These are phyloP conservation scores for Nomada flava DNA, from an alignment of 2,888 invertebrate genomes.

Conservation along the genomic window DNA sequence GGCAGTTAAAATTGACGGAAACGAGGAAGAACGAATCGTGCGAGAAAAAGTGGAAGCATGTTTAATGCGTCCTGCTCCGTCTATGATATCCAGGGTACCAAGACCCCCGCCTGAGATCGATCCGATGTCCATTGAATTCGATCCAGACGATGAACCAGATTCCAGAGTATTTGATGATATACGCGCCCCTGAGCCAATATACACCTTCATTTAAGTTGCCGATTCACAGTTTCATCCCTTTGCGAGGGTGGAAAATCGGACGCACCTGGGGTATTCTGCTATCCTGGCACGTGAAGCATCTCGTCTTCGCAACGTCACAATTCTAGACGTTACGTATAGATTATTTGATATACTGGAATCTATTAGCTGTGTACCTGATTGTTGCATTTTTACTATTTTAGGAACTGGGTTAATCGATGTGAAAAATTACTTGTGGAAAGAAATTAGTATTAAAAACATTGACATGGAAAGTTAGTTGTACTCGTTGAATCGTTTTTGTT, in stretches of 20 bases:
- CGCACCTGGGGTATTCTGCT: constrained; percentile 60
- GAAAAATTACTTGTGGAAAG: background rate
- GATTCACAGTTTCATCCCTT: constrained; percentile 7
- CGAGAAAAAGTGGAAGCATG: constrained; percentile 73
- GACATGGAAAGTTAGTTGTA: no score
- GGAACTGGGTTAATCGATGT: background rate
- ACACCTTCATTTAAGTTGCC: constrained; percentile 42
- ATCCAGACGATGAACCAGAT: constrained; percentile 75
- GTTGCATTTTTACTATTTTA: background rate
- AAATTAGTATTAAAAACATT: background rate
- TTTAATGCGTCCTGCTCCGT: constrained; percentile 71
- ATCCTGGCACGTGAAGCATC: constrained; percentile 75
- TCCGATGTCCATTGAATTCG: constrained; percentile 73
- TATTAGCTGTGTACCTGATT: background rate
- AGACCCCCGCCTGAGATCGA: constrained; percentile 56
- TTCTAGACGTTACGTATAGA: constrained; percentile 45
- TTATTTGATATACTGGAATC: background rate
- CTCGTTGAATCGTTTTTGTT: no score
- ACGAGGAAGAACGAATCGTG: constrained; percentile 64
- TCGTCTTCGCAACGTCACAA: constrained; percentile 76
- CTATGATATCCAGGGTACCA: constrained; percentile 65
- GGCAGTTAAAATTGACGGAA: constrained; percentile 70
- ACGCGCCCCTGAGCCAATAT: constrained; percentile 64
- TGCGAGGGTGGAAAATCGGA: constrained; percentile 21
- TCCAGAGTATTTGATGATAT: constrained; percentile 65